phyloP scores from a whole-genome alignment of 2,888 invertebrate species.

The Chydorus sphaericus region DNA sequence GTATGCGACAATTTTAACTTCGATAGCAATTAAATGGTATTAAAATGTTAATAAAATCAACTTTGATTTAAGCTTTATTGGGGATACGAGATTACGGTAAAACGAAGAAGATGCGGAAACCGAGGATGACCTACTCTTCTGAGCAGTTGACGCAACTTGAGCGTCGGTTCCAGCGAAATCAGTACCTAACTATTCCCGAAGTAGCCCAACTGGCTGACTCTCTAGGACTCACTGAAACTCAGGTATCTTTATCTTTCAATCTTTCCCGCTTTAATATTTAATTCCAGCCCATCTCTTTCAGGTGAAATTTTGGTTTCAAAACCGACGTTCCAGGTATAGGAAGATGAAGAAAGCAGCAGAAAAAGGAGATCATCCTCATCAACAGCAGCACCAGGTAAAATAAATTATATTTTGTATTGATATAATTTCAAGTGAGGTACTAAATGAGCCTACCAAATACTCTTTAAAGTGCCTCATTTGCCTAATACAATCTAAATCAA shows the following conservation, averaged over 20 bases:
- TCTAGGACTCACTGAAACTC: constrained; percentile 95
- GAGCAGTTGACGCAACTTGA: constrained; percentile 96
- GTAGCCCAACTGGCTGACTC: constrained; percentile 96
- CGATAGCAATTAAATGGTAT: too few species aligned
- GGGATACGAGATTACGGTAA: constrained; percentile 74
- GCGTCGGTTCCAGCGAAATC: constrained; percentile 93
- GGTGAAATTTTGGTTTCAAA: constrained; percentile 99
- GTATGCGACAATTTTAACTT: constrained; percentile 42
- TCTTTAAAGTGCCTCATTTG: too few species aligned
- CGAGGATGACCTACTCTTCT: constrained; percentile 97
- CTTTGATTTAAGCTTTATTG: constrained; percentile 42
- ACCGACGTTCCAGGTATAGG: constrained; percentile 94
- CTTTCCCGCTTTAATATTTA: too few species aligned
- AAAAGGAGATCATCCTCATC: constrained; percentile 30
- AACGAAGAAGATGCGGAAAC: constrained; percentile 99
- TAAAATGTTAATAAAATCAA: too few species aligned
- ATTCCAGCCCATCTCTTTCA: too few species aligned
- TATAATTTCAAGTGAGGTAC: too few species aligned
- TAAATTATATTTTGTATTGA: too few species aligned
- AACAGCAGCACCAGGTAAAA: too few species aligned
- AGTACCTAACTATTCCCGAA: constrained; percentile 96
- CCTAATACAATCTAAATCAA: too few species aligned
- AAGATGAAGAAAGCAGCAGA: constrained; percentile 97
- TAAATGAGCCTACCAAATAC: too few species aligned
- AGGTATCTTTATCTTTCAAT: constrained; percentile 48